Evolutionary conservation across 1,140 invertebrate genomes (phyloP), one percentile per base, ranked within the genome.

Genomic region (Andricus grossulariae): DNA sequence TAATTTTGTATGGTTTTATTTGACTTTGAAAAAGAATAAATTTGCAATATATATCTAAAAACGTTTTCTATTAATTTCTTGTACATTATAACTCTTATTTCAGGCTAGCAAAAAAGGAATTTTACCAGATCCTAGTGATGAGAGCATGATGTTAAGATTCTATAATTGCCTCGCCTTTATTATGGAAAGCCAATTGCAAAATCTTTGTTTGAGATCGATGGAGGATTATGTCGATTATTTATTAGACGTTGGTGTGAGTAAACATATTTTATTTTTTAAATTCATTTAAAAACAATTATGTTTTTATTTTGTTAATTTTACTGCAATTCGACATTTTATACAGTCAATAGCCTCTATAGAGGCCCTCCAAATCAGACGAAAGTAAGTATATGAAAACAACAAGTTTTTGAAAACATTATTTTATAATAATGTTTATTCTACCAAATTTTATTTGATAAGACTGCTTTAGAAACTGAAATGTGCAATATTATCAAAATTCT

Each of bases 141-240:
- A 92, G 54, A 92, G 91, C 10, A 93, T 94, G 83, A 93, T 96
- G 83, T 93, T 93, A 84, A 93, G 94, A 72, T 97, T 98, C 91
- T 98, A 96, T 85, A 95, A 97, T 85, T 97, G 96, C 84, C 93
- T 97, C 2, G 95, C 96, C 8, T 94, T 95, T 18, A 91, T 98
- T 19, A 98, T 98, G 97, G 96, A 96, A 7, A 94, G 94, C 80
- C 96, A 97, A 84, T 89, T 98, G 25, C 96, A 97, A 88, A 93
- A 93, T 39, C 88, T 98, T 45, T 96, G 95, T 79, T 89, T 97
- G n/a, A 93, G 95, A 81, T 97, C 97, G 13, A 93, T 98, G 75
- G 90, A 93, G 66, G 95, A 97, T 76, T 98, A 94, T 84, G 94
- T 95, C 6, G 91, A 96, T 74, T 96, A 96, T 81, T 92, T 98